Conservation (phyloP, 23 tunicate species). For the Ciona savignyi region DNA sequence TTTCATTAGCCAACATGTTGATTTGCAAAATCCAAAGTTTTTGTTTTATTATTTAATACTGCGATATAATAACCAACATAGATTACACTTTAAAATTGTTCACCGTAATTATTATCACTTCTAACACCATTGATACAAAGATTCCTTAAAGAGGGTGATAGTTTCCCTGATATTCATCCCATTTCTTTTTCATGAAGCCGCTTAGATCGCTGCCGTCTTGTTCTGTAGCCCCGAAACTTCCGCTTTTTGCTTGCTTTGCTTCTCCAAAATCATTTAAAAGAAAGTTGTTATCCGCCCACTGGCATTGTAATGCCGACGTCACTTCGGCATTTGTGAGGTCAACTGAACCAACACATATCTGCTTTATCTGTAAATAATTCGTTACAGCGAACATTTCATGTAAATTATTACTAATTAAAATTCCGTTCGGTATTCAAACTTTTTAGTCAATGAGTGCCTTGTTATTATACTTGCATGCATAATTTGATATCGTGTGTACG, state of each 20-base stretch:
- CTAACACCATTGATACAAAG: not conserved
- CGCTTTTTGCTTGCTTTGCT: not conserved
- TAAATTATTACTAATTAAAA: not conserved
- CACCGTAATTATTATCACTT: too few relatives aligned
- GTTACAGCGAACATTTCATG: too few relatives aligned
- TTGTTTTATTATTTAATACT: too few relatives aligned
- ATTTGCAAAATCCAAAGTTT: too few relatives aligned
- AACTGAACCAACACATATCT: not conserved
- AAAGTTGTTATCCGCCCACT: not conserved
- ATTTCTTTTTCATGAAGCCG: conserved; percentile 17
- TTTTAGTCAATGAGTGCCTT: too few relatives aligned
- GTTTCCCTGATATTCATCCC: conserved; percentile 19
- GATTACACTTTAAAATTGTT: too few relatives aligned
- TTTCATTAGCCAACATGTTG: too few relatives aligned
- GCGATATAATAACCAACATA: too few relatives aligned
- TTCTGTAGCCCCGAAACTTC: not conserved
- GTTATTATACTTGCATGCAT: too few relatives aligned
- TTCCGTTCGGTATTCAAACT: not conserved
- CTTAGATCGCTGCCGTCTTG: not conserved
- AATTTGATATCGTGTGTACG: too few relatives aligned
- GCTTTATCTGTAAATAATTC: not conserved
- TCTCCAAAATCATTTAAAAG: not conserved
- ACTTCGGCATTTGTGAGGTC: not conserved
- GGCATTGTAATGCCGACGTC: not conserved
- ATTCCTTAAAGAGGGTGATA: conserved; percentile 3